Percentiles rank a stretch among this genome's conserved stretches.
These are phyloP conservation scores for Leptura quadrifasciata DNA, from an alignment of 2,888 invertebrate genomes.

Conservation along the genomic window DNA sequence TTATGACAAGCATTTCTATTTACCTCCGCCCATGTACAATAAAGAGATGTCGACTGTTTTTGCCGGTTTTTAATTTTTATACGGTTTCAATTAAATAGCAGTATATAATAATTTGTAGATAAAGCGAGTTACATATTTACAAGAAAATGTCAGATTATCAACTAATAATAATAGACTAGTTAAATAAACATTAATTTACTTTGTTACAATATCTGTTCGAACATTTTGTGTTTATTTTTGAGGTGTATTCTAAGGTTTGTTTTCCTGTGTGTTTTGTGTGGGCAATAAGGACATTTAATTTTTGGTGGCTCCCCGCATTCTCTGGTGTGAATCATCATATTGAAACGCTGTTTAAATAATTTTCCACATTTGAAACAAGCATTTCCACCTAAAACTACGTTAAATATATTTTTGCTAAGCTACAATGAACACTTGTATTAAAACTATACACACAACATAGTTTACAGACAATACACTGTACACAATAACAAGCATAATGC, in stretches of 20 bases:
- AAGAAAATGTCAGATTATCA: neutral
- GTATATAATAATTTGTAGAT: too few species aligned
- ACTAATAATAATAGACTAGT: neutral
- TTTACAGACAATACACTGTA: neutral
- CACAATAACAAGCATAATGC: too few species aligned
- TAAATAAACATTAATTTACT: neutral
- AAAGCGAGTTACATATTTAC: too few species aligned
- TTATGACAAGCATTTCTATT: too few species aligned
- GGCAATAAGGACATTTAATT: conserved; percentile 76
- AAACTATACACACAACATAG: neutral
- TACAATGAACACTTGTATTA: neutral
- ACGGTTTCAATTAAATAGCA: too few species aligned
- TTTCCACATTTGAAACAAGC: conserved; percentile 52
- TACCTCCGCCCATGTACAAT: too few species aligned
- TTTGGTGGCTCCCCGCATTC: conserved; percentile 78
- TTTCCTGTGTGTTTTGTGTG: conserved; percentile 58
- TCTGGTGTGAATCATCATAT: conserved; percentile 69
- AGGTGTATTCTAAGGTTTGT: conserved; percentile 57
- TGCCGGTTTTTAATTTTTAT: too few species aligned
- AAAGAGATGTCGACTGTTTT: too few species aligned
- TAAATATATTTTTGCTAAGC: neutral
- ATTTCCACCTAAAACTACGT: conserved; percentile 30
- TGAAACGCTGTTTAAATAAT: conserved; percentile 72
- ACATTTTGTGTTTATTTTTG: conserved; percentile 41
- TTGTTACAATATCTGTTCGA: neutral